Evolutionary conservation across 2,888 invertebrate species (phyloP).

Genomic region (Leptinotarsa haldemani): DNA sequence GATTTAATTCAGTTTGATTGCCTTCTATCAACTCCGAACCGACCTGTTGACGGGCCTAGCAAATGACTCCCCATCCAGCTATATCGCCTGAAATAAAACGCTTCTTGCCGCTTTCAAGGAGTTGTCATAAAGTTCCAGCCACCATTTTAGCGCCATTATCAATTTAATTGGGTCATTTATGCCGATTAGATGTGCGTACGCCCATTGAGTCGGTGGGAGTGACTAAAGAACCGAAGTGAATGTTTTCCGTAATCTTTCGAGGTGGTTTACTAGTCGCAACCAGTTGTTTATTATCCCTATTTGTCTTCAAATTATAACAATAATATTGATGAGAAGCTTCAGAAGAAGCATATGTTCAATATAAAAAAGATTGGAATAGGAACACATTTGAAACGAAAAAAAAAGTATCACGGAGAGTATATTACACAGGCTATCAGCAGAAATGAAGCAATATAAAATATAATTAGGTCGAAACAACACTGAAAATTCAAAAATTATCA

Average conservation of each 20-base stretch:
- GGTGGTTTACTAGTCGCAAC: too few relatives aligned
- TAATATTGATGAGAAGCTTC: too few relatives aligned
- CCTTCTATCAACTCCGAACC: constrained; percentile 1
- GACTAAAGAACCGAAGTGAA: neutral
- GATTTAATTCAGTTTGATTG: constrained; percentile 9
- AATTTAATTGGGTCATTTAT: constrained; percentile 52
- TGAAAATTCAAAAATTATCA: too few relatives aligned
- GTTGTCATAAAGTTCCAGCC: constrained; percentile 22
- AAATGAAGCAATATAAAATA: too few relatives aligned
- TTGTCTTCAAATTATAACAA: too few relatives aligned
- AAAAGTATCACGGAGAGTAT: too few relatives aligned
- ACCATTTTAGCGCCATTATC: constrained; percentile 47
- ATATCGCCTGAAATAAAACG: constrained; percentile 13
- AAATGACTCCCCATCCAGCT: neutral
- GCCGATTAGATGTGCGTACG: constrained; percentile 50
- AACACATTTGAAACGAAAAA: too few relatives aligned
- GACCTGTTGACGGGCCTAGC: constrained; percentile 9
- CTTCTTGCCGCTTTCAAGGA: constrained; percentile 28
- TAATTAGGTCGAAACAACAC: too few relatives aligned
- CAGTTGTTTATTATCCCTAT: too few relatives aligned
- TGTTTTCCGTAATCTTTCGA: neutral
- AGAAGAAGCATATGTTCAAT: too few relatives aligned
- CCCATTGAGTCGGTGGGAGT: neutral
- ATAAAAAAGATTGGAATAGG: too few relatives aligned
- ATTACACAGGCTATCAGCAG: too few relatives aligned